Conservation (phyloP, 2,888 invertebrate species). For the Melinopterus prodromus region DNA sequence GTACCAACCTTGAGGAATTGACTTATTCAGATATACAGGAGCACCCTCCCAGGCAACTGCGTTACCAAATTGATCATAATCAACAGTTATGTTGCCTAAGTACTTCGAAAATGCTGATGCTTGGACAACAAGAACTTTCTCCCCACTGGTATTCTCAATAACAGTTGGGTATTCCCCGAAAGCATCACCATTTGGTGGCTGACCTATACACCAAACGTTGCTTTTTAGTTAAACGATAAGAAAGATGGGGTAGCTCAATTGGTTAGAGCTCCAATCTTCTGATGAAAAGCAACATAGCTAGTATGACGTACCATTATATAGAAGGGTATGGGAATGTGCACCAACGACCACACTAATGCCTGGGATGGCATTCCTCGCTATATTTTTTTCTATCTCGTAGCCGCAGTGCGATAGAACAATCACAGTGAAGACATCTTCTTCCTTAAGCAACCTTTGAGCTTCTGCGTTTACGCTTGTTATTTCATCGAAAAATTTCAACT, state of each 20-base stretch:
- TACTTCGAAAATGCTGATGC: conserved; percentile 79
- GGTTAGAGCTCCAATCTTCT: no score
- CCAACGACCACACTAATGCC: conserved; percentile 86
- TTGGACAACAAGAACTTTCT: conserved; percentile 73
- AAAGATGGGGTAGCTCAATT: no score
- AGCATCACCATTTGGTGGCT: conserved; percentile 51
- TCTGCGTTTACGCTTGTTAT: conserved; percentile 72
- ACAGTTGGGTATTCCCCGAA: conserved; percentile 76
- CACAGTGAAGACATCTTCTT: conserved; percentile 76
- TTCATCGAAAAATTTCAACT: conserved; percentile 75
- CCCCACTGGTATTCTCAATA: conserved; percentile 61
- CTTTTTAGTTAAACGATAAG: no score
- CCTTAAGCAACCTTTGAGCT: conserved; percentile 67
- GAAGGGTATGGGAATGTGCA: conserved; percentile 82
- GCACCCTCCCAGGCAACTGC: conserved; percentile 74
- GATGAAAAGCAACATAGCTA: no score
- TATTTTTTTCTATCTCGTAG: conserved; percentile 70
- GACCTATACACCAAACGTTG: conserved; percentile 36
- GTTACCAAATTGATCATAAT: conserved; percentile 73
- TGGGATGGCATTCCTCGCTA: conserved; percentile 71
- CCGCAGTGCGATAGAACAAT: conserved; percentile 88
- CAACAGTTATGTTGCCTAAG: conserved; percentile 78
- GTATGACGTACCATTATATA: conserved; percentile 68
- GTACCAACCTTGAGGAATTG: conserved; percentile 70
- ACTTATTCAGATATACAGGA: conserved; percentile 72